Evolutionary conservation across 2,888 invertebrate species (phyloP).

Genomic region (Drosophila ustulata): DNA sequence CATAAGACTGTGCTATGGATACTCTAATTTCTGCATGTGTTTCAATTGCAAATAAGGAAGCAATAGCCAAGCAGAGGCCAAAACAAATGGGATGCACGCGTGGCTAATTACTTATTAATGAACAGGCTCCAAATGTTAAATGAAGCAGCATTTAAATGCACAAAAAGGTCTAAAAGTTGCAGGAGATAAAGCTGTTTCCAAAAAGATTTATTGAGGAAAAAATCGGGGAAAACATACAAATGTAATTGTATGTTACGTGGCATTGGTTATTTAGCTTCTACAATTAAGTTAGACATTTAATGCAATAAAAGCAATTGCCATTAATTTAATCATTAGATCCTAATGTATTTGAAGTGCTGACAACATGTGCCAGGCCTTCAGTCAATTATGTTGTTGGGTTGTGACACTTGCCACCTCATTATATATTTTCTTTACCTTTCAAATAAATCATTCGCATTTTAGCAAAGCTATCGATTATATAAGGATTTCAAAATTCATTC

Average conservation of each 20-base stretch:
- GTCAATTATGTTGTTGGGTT: background rate
- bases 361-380: background rate
- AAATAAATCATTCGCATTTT: background rate
- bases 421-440: background rate
- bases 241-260: background rate
- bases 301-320: background rate
- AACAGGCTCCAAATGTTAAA: slow-evolving; percentile 3
- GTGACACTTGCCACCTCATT: background rate
- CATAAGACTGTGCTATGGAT: slow-evolving; percentile 13
- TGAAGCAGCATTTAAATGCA: background rate
- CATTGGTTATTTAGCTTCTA: background rate
- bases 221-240: background rate
- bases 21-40: slow-evolving; percentile 32
- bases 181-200: background rate
- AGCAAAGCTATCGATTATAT: background rate
- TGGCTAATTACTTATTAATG: slow-evolving; percentile 65
- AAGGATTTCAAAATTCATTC: background rate
- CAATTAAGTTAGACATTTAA: background rate
- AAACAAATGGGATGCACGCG: slow-evolving; percentile 43
- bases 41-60: slow-evolving; percentile 1
- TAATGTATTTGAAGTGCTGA: background rate
- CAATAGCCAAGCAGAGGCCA: slow-evolving; percentile 8
- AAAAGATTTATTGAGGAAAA: background rate
- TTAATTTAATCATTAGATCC: background rate
- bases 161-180: background rate